Base-by-base conservation (phyloP, 2,797 vertebrate genomes). In the Megalops cyprinoides region DNA sequence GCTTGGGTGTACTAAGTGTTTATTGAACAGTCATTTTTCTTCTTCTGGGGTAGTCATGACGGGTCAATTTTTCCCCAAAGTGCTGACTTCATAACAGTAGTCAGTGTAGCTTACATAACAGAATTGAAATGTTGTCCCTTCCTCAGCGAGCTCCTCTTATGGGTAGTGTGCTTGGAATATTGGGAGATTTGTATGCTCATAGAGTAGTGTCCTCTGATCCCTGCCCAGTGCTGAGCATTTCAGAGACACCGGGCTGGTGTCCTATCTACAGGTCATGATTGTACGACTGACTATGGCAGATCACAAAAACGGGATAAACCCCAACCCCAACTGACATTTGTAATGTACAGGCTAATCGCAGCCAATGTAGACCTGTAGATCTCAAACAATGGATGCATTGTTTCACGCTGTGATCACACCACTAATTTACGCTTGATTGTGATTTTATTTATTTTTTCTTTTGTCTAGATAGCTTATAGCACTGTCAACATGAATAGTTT, bases 61-160 rank as follows among this genome's bases (percentile, higher is more conserved):
- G 67, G 67, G 67, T 71, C 44, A 39, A 71, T 71, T 23, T 71
- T 71, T 37, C 15, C 20, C 39, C 67, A n/a, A 71, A 42, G 37
- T 23, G 39, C 67, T 23, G 67, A 71, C 20, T 39, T 3, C 0
- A 14, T 65, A 31, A 34, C 28, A 31, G 28, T 71, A 8, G 31
- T n/a, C 31, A 39, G 62, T 18, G 67, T 37, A 67, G 20, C 62
- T 37, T 48, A 48, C 37, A n/a, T n/a, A 23, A 44, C 18, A 42
- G 15, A 42, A 42, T 42, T 71, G 37, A 71, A 67, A 39, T 20
- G 20, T 20, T 1, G 23, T 14, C 18, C 20, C 31, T 67, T 12
- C 37, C 62, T 67, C 62, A 0, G 23, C 2, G 31, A 71, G 18
- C 12, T 6, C 31, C 3, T 18, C 39, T 67, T 67, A 18, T 42